These are phyloP conservation scores for Eilema griseolum DNA, from an alignment of 2,888 invertebrate genomes.

Conservation along the genomic window DNA sequence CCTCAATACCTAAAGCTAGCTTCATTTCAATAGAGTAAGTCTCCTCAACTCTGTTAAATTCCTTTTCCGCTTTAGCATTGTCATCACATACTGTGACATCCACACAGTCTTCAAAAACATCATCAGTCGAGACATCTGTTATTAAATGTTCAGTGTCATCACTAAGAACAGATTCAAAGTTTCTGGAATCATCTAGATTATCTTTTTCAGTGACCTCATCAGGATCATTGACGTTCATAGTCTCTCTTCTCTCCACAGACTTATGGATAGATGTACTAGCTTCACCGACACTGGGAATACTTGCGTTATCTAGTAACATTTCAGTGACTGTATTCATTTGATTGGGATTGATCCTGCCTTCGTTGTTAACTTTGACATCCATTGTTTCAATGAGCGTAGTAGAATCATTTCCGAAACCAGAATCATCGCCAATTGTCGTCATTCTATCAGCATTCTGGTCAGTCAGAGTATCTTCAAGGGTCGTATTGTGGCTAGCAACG, in stretches of 20 bases:
- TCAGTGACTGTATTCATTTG: neutral
- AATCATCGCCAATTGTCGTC: conserved; percentile 49
- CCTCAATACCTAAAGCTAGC: conserved; percentile 69
- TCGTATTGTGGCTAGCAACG: conserved; percentile 63
- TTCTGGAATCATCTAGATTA: conserved; percentile 18
- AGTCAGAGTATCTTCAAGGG: conserved; percentile 74
- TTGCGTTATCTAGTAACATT: neutral
- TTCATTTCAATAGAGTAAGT: conserved; percentile 81
- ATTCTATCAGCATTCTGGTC: conserved; percentile 57
- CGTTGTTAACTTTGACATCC: conserved; percentile 19
- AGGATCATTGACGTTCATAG: neutral
- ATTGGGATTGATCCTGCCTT: neutral
- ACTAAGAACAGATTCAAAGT: conserved; percentile 27
- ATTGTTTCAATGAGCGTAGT: conserved; percentile 40
- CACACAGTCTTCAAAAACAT: conserved; percentile 75
- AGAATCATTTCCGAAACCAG: conserved; percentile 53
- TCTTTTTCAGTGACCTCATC: conserved; percentile 13
- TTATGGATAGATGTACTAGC: conserved; percentile 3
- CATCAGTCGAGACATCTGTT: conserved; percentile 52
- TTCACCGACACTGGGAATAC: conserved; percentile 8
- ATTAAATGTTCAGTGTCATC: conserved; percentile 26
- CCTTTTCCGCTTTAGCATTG: conserved; percentile 34
- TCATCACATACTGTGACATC: conserved; percentile 45
- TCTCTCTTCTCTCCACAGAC: neutral
- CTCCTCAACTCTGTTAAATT: conserved; percentile 64